A percentile compares a stretch with the other conserved stretches of the same genome.
phyloP scores from a whole-genome alignment of 2,888 invertebrate species.

The Barypeithes pellucidus region DNA sequence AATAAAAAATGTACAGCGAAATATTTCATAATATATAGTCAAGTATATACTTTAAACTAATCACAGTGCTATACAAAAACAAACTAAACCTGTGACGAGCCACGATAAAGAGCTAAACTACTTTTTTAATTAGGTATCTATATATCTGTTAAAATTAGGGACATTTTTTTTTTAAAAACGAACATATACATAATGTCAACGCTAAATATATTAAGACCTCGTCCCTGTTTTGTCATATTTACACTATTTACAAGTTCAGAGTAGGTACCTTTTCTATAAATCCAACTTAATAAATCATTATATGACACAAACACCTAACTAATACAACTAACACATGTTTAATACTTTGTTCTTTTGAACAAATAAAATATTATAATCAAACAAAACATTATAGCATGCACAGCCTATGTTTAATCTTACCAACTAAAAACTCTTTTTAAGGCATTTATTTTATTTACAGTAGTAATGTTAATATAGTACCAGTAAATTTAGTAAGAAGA shows the following conservation, averaged over 20 bases:
- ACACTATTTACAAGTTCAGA: conserved; percentile 58
- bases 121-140: conserved; percentile 54
- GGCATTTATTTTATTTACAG: conserved; percentile 41
- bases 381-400: conserved; percentile 46
- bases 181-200: conserved; percentile 48
- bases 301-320: conserved; percentile 47
- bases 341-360: conserved; percentile 54
- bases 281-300: conserved; percentile 55
- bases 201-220: conserved; percentile 54
- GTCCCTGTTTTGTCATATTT: conserved; percentile 59
- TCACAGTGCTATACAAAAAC: conserved; percentile 68
- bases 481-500: conserved; percentile 8
- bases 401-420: conserved; percentile 48
- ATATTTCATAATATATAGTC: conserved; percentile 53
- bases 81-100: conserved; percentile 59
- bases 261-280: conserved; percentile 57
- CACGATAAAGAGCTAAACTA: conserved; percentile 60
- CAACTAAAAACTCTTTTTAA: conserved; percentile 52
- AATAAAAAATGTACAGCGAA: conserved; percentile 63
- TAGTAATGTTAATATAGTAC: conserved; percentile 38
- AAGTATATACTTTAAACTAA: conserved; percentile 62
- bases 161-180: conserved; percentile 34
- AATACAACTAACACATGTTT: conserved; percentile 50
- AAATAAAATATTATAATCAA: conserved; percentile 52
- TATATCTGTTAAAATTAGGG: conserved; percentile 54